Percentiles rank a stretch among this genome's conserved stretches.
Conservation (phyloP, 2,888 invertebrate genomes). For the Endomychus coccineus region DNA sequence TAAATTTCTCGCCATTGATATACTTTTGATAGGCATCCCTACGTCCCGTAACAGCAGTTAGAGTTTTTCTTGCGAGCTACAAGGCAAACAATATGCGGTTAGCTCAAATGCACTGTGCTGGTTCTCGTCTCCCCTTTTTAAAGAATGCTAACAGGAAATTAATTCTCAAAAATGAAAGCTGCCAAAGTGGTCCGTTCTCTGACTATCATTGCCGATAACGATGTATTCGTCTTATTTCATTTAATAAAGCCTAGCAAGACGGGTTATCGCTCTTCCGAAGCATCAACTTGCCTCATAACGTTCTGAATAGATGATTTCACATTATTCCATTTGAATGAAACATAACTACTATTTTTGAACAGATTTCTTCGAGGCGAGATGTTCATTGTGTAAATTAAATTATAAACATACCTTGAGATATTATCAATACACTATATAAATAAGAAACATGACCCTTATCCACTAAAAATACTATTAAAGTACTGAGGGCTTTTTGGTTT, state of each 20-base stretch:
- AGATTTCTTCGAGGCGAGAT: too few relatives aligned
- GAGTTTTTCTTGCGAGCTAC: slow-evolving; percentile 44
- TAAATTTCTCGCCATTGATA: slow-evolving; percentile 42
- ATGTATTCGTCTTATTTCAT: slow-evolving; percentile 43
- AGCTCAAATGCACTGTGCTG: slow-evolving; percentile 38
- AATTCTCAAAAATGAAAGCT: slow-evolving; percentile 48
- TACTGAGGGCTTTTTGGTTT: too few relatives aligned
- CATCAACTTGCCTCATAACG: slow-evolving; percentile 5
- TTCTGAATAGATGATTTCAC: too few relatives aligned
- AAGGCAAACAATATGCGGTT: slow-evolving; percentile 43
- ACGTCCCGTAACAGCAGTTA: slow-evolving; percentile 36
- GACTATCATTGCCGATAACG: slow-evolving; percentile 42
- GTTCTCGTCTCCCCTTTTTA: slow-evolving; percentile 41
- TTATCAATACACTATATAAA: too few relatives aligned
- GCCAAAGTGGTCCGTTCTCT: slow-evolving; percentile 39
- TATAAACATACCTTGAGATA: too few relatives aligned
- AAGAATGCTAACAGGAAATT: slow-evolving; percentile 48
- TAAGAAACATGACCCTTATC: too few relatives aligned
- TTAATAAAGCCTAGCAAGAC: slow-evolving; percentile 37
- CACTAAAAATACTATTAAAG: too few relatives aligned
- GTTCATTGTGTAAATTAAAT: too few relatives aligned
- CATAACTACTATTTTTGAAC: too few relatives aligned
- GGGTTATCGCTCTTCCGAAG: slow-evolving; percentile 32
- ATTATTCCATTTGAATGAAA: too few relatives aligned
- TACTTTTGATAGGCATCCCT: slow-evolving; percentile 38